phyloP scores from a whole-genome alignment of 2,797 vertebrate genomes.

The Myotis pilosus region DNA sequence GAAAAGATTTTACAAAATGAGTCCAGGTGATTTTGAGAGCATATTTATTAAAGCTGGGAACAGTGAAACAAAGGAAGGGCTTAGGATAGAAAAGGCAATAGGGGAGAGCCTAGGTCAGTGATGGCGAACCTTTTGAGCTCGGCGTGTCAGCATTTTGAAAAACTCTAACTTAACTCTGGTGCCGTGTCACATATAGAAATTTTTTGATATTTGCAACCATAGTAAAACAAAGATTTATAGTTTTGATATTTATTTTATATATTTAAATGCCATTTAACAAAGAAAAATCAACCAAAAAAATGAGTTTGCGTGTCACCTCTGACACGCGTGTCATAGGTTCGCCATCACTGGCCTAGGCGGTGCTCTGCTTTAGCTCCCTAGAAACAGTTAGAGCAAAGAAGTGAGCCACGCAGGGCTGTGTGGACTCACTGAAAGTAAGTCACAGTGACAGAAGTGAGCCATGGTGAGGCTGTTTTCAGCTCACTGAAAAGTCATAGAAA shows the following conservation, averaged over 20 bases:
- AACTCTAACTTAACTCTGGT: no score
- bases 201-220: no score
- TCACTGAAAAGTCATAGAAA: neutral
- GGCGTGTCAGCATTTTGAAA: no score
- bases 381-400: neutral
- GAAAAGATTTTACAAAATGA: neutral
- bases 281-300: no score
- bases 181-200: no score
- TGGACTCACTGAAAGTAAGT: neutral
- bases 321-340: no score
- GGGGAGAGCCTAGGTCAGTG: neutral
- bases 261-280: no score
- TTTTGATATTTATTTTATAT: no score
- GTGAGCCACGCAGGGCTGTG: neutral
- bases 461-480: neutral
- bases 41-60: neutral
- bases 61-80: neutral
- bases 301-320: no score
- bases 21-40: neutral
- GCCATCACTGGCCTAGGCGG: no score
- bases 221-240: no score
- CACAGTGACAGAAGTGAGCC: neutral
- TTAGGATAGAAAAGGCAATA: neutral
- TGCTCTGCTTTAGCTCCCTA: neutral
- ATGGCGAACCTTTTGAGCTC: no score